phyloP scores from a whole-genome alignment of 1,140 invertebrate genomes.

The Wasmannia auropunctata region DNA sequence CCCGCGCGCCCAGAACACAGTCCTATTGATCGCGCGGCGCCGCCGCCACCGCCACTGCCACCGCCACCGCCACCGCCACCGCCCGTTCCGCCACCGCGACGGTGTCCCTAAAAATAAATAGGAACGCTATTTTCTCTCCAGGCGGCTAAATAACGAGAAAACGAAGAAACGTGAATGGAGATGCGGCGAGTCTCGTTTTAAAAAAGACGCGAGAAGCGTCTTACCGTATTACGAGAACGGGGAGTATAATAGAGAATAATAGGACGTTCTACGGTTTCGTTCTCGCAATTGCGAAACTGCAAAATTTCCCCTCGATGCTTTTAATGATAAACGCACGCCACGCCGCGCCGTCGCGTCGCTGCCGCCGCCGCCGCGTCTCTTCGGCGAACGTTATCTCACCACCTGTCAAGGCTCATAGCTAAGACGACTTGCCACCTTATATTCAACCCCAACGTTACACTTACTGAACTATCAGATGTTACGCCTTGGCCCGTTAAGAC shows the following conservation, averaged over 20 bases:
- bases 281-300: slow-evolving; percentile 59
- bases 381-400: slow-evolving; percentile 74
- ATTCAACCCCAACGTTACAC: slow-evolving; percentile 75
- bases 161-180: background rate
- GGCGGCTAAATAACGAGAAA: slow-evolving; percentile 42
- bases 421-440: slow-evolving; percentile 67
- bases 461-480: slow-evolving; percentile 76
- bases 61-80: too few relatives aligned
- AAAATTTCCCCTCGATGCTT: slow-evolving; percentile 77
- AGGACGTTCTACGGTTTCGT: slow-evolving; percentile 57
- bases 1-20: background rate
- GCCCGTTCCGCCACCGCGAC: too few relatives aligned
- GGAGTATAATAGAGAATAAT: background rate
- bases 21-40: slow-evolving; percentile 22
- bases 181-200: background rate
- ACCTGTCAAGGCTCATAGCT: slow-evolving; percentile 72
- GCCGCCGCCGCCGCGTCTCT: slow-evolving; percentile 24
- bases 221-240: slow-evolving; percentile 51
- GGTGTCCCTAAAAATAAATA: slow-evolving; percentile 16
- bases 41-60: too few relatives aligned
- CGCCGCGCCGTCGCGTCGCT: too few relatives aligned
- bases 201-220: background rate
- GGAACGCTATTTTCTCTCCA: background rate
- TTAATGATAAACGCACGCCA: slow-evolving; percentile 74
- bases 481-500: slow-evolving; percentile 66